Evolutionary conservation across 2,888 invertebrate species (phyloP).

Genomic region (Drosophila pegasa): DNA sequence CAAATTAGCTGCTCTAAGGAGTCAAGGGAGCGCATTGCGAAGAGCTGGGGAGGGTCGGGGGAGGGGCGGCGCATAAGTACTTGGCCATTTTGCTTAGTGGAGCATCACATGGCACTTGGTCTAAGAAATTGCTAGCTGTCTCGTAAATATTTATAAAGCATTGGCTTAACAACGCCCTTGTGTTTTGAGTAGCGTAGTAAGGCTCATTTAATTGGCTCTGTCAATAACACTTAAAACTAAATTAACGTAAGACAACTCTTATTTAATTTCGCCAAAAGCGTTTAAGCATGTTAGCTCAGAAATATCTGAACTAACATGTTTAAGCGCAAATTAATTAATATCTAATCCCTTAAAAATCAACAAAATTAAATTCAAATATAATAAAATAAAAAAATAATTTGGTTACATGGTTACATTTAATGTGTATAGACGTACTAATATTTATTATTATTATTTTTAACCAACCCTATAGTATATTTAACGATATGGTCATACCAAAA

Average conservation of each 20-base stretch:
- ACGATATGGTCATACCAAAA: background rate
- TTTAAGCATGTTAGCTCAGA: background rate
- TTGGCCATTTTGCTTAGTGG: slow-evolving; percentile 32
- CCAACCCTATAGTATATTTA: too few species aligned
- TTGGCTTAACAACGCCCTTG: slow-evolving; percentile 28
- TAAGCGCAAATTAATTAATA: too few species aligned
- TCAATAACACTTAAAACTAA: background rate
- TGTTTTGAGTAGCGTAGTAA: slow-evolving; percentile 7
- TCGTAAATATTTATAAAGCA: slow-evolving; percentile 62
- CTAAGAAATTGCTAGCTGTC: slow-evolving; percentile 20
- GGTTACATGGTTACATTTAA: too few species aligned
- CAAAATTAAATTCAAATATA: too few species aligned
- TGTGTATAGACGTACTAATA: too few species aligned
- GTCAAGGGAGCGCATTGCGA: background rate
- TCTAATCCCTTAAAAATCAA: background rate
- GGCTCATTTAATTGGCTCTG: slow-evolving; percentile 10
- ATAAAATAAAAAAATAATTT: too few species aligned
- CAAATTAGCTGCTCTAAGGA: slow-evolving; percentile 26
- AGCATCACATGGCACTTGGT: slow-evolving; percentile 33
- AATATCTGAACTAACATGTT: too few species aligned
- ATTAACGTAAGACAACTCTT: background rate
- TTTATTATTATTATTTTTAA: too few species aligned
- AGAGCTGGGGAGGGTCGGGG: background rate
- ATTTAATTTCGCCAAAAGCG: background rate
- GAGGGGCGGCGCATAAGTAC: slow-evolving; percentile 2